These are phyloP conservation scores for Gnathonemus longibarbis DNA, from an alignment of 2,113 vertebrate genomes.

Conservation along the genomic window DNA sequence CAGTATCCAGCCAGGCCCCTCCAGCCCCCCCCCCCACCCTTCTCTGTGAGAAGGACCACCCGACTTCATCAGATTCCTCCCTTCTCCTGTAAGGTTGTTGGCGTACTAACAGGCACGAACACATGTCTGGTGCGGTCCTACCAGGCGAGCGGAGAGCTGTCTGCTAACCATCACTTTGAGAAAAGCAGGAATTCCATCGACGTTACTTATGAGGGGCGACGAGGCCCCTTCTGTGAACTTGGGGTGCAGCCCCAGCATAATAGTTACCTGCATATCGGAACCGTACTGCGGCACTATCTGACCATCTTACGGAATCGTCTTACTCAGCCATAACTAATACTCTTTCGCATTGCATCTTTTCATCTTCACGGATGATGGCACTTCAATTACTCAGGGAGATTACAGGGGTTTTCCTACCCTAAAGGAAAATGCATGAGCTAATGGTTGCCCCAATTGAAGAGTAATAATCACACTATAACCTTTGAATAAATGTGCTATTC, in stretches of 20 bases:
- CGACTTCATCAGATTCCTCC: not conserved
- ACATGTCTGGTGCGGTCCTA: not conserved
- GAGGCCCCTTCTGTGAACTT: not conserved
- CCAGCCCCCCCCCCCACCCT: not conserved
- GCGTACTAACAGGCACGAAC: slow-evolving; percentile 6
- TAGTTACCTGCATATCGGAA: not conserved
- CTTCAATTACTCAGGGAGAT: not conserved
- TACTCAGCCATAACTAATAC: not conserved
- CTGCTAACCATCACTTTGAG: not conserved
- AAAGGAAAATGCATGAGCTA: not conserved
- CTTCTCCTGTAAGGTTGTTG: not conserved
- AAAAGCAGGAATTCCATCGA: not conserved
- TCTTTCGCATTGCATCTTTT: slow-evolving; percentile 4
- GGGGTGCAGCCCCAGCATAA: not conserved
- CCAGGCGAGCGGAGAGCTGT: not conserved
- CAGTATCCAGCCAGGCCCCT: not conserved
- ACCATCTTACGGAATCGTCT: not conserved
- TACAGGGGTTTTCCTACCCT: not conserved
- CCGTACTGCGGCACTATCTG: not conserved
- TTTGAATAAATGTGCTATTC: not conserved
- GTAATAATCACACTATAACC: slow-evolving; percentile 1
- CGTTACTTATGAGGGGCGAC: not conserved
- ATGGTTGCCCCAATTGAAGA: slow-evolving; percentile 9
- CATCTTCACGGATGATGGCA: not conserved
- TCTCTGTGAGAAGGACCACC: not conserved